phyloP scores from a whole-genome alignment of 2,888 invertebrate species.

The Macaria liturata region DNA sequence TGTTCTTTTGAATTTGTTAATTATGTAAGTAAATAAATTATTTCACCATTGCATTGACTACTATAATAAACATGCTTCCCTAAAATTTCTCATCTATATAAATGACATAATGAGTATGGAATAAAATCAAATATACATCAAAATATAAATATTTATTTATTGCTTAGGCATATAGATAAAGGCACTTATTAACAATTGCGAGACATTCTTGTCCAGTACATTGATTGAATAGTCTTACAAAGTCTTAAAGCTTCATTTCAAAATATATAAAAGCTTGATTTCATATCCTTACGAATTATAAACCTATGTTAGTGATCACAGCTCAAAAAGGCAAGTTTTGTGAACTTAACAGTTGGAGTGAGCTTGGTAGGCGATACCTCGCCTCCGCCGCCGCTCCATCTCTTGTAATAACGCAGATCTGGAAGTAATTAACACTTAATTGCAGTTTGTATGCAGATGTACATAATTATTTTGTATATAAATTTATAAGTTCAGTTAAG shows the following conservation, averaged over 20 bases:
- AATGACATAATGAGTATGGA: background rate
- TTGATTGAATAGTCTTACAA: constrained; percentile 24
- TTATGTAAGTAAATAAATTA: background rate
- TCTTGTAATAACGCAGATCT: constrained; percentile 90
- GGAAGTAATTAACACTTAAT: constrained; percentile 41
- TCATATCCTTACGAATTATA: constrained; percentile 32
- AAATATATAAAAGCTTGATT: constrained; percentile 27
- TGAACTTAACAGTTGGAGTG: constrained; percentile 66
- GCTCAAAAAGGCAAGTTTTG: constrained; percentile 63
- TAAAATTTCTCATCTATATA: too few relatives aligned
- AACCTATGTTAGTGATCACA: constrained; percentile 60
- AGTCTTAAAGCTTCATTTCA: constrained; percentile 29
- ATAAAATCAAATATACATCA: constrained; percentile 8
- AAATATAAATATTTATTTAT: constrained; percentile 39
- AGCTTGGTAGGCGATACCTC: constrained; percentile 64
- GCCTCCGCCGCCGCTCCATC: constrained; percentile 85
- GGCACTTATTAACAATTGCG: constrained; percentile 28
- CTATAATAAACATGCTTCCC: too few relatives aligned
- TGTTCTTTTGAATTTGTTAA: background rate
- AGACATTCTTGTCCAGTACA: constrained; percentile 21
- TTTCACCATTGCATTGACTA: background rate
- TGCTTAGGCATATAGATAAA: constrained; percentile 21
- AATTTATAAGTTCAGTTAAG: too few relatives aligned
- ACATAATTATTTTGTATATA: too few relatives aligned
- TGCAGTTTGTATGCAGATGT: too few relatives aligned